Evolutionary conservation across 2,888 invertebrate genomes (phyloP).

Genomic region (Tipula confusa): DNA sequence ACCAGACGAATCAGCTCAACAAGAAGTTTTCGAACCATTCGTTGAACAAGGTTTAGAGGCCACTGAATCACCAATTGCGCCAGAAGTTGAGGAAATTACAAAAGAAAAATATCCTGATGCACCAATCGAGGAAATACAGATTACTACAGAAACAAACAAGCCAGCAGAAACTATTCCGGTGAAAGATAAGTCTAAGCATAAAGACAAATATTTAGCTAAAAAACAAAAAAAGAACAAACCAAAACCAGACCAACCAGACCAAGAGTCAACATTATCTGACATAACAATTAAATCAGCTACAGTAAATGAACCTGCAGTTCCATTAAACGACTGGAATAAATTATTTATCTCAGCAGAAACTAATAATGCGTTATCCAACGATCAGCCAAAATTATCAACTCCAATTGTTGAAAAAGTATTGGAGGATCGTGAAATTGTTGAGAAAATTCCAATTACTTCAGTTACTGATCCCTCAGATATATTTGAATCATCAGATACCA

Average conservation of each 20-base stretch:
- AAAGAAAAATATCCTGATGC: no score
- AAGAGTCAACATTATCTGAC: no score
- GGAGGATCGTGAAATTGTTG: background rate
- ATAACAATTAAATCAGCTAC: no score
- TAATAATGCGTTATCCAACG: background rate
- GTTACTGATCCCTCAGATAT: background rate
- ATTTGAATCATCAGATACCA: background rate
- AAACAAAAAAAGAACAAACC: background rate
- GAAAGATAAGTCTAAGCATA: background rate
- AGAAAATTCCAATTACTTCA: background rate
- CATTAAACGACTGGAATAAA: background rate
- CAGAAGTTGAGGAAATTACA: background rate
- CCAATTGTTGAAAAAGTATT: background rate
- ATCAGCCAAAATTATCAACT: background rate
- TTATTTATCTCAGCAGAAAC: background rate
- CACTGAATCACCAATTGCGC: background rate
- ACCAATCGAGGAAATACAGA: no score
- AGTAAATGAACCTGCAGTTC: background rate
- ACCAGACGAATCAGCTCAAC: no score
- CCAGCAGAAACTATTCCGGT: background rate
- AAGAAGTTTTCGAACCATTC: no score
- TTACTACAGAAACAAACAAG: no score
- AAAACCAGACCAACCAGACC: background rate
- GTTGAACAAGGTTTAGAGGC: background rate
- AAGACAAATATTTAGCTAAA: background rate